Evolutionary conservation across 2,888 invertebrate species (phyloP).

Genomic region (Elgonia sp.): DNA sequence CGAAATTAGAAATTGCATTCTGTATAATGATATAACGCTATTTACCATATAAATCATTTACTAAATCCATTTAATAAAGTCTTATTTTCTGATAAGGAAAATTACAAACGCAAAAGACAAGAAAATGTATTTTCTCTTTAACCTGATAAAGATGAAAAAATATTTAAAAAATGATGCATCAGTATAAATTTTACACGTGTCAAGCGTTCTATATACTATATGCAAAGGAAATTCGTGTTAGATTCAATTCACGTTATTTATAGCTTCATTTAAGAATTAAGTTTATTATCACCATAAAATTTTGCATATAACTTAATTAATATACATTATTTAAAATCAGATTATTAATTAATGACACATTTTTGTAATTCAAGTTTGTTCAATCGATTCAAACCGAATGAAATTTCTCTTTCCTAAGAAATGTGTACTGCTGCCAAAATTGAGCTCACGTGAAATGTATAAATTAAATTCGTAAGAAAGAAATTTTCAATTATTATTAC

Average conservation of each 20-base stretch:
- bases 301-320: too few species aligned
- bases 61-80: too few species aligned
- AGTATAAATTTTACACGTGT: slow-evolving; percentile 9
- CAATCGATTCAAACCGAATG: neutral
- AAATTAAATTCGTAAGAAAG: neutral
- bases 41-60: too few species aligned
- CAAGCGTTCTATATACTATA: neutral
- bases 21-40: too few species aligned
- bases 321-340: neutral
- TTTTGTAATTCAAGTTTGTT: neutral
- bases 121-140: too few species aligned
- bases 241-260: neutral
- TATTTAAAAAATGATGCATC: too few species aligned
- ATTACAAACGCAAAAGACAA: too few species aligned
- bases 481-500: neutral
- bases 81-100: too few species aligned
- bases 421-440: slow-evolving; percentile 17
- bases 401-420: slow-evolving; percentile 7
- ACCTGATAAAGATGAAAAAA: too few species aligned
- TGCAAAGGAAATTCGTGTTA: neutral
- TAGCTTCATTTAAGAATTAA: slow-evolving; percentile 1
- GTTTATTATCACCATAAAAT: neutral
- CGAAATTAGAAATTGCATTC: too few species aligned
- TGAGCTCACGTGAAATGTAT: slow-evolving; percentile 20
- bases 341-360: neutral